Base-by-base conservation (phyloP, 1,140 invertebrate genomes). In the Elymnias hypermnestra region DNA sequence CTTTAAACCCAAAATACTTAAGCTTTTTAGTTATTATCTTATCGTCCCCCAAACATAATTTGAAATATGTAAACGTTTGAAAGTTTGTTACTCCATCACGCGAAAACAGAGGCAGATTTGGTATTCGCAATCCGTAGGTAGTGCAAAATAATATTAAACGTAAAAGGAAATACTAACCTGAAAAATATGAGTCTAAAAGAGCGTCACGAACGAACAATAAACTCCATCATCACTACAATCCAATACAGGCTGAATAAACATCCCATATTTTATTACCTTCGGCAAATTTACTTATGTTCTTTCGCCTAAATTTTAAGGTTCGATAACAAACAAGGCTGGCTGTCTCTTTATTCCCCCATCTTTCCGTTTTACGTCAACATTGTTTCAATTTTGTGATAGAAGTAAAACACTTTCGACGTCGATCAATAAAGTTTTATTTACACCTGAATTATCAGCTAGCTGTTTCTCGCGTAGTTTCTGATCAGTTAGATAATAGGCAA, bases 271-370 rank as follows among this genome's bases (percentile, higher is more conserved):
- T 41, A 41, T 41, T 41, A 41, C 25, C 39, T 19, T 29, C 18
- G 12, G 39, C 18, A 41, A 41, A 29, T 41, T 41, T 41, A 41
- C 39, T 17, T 41, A 4, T 17, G 25, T 26, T 10, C 26, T 41
- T 41, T 41, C 29, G 29, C 39, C 21, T 41, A 17, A 29, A 41
- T 41, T 41, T 41, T 41, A 25, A 41, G 39, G 23, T 28, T 41
- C 23, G 28, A 40, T 40, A 39, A 40, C 38, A 41, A 41, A 29
- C 28, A 41, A 29, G 1, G 13, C 1, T 31, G 26, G n/a, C n/a
- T n/a, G n/a, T 13, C 26, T 25, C 25, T 41, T 41, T 29, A 41
- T 41, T 41, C 29, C 10, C 22, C 37, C 8, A 25, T 7, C 13
- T 26, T 29, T 26, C 12, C 2, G 10, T n/a, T 40, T 40, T 25